Evolutionary conservation across 2,888 invertebrate species (phyloP), one percentile per base, ranked within the genome.

Genomic region (Ypsolopha scabrella): DNA sequence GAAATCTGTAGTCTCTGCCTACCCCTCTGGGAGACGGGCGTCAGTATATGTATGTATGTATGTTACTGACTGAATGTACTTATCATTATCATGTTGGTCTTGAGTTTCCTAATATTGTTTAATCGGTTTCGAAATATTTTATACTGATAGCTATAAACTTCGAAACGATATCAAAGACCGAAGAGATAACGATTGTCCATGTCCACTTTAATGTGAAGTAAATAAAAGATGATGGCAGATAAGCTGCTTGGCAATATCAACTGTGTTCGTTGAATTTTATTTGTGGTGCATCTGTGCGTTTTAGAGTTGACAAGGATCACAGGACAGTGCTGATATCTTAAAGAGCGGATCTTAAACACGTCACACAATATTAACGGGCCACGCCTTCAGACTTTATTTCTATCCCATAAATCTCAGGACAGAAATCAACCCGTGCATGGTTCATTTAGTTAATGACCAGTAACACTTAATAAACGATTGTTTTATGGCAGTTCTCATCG

Each of bases 341-440:
- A 67, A 67, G 62, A 58, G 58, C 63, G 62, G 24, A 63, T 62
- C 65, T 55, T 64, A 60, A 59, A 61, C 60, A 62, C 70, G 75
- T 71, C 77, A 67, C 65, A 65, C 75, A 69, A 72, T 76, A 72
- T 47, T 62, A 64, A 68, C 63, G 65, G 63, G 58, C 67, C 67
- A 72, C 69, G 72, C 70, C 68, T 63, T 64, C 57, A 66, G 67
- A 68, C 68, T 72, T 68, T 69, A 67, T 76, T 75, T 72, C 70
- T 65, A 56, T 59, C 52, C 52, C 55, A 59, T 63, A 58, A 63
- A 63, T 64, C 59, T 65, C 60, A 60, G 61, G 62, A 62, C 57
- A 61, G 57, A 63, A 63, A 63, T 68, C 60, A 64, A 65, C 67
- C 58, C 6, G 35, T 33, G 39, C 60, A 56, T 59, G 57, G 60